Percentiles rank a stretch among this genome's conserved stretches.
These are phyloP conservation scores for Cetonia aurata DNA, from an alignment of 2,888 invertebrate genomes.

Conservation along the genomic window DNA sequence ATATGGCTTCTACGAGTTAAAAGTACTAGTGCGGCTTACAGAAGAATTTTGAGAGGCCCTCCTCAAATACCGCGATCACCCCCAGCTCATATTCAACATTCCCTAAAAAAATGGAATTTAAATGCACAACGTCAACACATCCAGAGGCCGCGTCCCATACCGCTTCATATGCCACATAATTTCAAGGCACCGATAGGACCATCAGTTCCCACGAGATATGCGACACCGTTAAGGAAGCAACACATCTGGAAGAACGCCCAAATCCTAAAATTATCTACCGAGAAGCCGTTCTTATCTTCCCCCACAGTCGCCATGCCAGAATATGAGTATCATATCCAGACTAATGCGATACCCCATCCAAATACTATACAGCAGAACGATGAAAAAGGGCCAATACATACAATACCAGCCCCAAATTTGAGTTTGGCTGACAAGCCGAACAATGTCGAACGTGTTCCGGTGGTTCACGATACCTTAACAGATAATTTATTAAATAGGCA, in stretches of 20 bases:
- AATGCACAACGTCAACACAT: conserved; percentile 47
- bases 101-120: conserved; percentile 51
- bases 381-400: conserved; percentile 82
- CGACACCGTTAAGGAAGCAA: conserved; percentile 48
- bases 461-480: conserved; percentile 28
- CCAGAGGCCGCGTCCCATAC: conserved; percentile 53
- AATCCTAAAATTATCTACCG: conserved; percentile 45
- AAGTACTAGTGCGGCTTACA: conserved; percentile 32
- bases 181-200: conserved; percentile 54
- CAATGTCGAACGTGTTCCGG: conserved; percentile 62
- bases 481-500: conserved; percentile 26
- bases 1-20: conserved; percentile 39
- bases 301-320: conserved; percentile 57
- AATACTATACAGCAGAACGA: conserved; percentile 64
- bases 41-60: conserved; percentile 58
- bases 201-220: conserved; percentile 42
- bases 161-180: conserved; percentile 54
- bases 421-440: conserved; percentile 76
- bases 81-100: conserved; percentile 45
- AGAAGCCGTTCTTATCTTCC: conserved; percentile 56
- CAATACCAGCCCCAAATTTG: conserved; percentile 87
- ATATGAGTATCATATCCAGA: conserved; percentile 63
- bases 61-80: conserved; percentile 59
- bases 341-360: conserved; percentile 61
- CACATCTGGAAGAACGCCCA: conserved; percentile 56